phyloP scores from a whole-genome alignment of 2,888 invertebrate genomes.

The Choristoneura rosaceana region DNA sequence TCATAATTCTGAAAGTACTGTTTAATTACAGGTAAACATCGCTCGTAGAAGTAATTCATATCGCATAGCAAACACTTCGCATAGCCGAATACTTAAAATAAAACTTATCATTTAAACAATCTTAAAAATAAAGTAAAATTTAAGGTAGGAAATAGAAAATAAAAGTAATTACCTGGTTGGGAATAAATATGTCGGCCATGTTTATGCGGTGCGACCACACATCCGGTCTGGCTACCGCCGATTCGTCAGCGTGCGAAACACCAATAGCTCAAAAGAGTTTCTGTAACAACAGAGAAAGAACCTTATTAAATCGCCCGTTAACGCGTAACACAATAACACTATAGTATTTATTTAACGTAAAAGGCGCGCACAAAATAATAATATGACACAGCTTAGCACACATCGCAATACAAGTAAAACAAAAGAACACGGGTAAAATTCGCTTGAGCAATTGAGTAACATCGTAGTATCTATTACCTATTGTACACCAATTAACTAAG shows the following conservation, averaged over 20 bases:
- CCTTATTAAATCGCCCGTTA: not conserved
- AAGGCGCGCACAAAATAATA: slow-evolving; percentile 50
- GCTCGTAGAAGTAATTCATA: slow-evolving; percentile 14
- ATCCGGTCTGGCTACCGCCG: not conserved
- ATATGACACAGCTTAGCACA: slow-evolving; percentile 51
- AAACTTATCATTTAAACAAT: slow-evolving; percentile 18
- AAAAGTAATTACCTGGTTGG: slow-evolving; percentile 24
- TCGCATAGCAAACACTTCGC: slow-evolving; percentile 33
- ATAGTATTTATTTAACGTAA: slow-evolving; percentile 3
- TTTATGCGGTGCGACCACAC: not conserved
- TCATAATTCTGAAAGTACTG: not conserved
- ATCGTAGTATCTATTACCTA: not conserved
- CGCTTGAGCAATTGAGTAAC: slow-evolving; percentile 25
- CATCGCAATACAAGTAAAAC: slow-evolving; percentile 43
- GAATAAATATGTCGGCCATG: not conserved
- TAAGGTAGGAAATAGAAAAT: not conserved
- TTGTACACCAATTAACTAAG: not conserved
- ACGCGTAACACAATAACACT: not conserved
- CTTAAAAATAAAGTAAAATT: slow-evolving; percentile 6
- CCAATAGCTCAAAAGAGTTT: not conserved
- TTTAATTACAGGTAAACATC: slow-evolving; percentile 5
- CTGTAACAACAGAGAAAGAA: slow-evolving; percentile 5
- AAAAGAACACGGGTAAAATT: slow-evolving; percentile 43
- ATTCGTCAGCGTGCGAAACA: not conserved
- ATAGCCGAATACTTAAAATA: slow-evolving; percentile 7